phyloP scores from a whole-genome alignment of 2,888 invertebrate genomes.

The Orthosia gracilis region DNA sequence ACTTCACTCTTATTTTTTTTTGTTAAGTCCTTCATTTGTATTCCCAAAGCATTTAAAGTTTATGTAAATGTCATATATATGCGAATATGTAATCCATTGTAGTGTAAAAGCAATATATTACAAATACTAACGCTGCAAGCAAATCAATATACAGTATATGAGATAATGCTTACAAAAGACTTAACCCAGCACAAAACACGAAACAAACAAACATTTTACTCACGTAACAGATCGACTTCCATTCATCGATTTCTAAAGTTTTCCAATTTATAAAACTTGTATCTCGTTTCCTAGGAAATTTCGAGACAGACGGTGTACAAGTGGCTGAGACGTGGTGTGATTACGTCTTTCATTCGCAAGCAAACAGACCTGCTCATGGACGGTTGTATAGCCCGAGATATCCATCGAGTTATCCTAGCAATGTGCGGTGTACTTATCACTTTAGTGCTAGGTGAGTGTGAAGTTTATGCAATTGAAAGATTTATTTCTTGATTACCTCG shows the following conservation, averaged over 20 bases:
- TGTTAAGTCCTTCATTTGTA: background rate
- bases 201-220: slow-evolving; percentile 58
- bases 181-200: slow-evolving; percentile 17
- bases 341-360: slow-evolving; percentile 95
- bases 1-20: background rate
- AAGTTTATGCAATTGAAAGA: background rate
- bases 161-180: slow-evolving; percentile 16
- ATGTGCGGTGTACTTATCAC: slow-evolving; percentile 96
- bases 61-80: background rate
- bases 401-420: slow-evolving; percentile 98
- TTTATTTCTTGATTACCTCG: background rate
- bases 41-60: background rate
- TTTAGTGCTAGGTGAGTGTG: slow-evolving; percentile 95
- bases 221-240: slow-evolving; percentile 61
- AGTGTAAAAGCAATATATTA: background rate
- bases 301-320: slow-evolving; percentile 95
- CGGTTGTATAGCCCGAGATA: slow-evolving; percentile 98
- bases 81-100: background rate
- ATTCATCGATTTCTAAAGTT: slow-evolving; percentile 61
- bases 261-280: slow-evolving; percentile 65
- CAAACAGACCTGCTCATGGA: slow-evolving; percentile 93
- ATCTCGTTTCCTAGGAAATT: slow-evolving; percentile 92
- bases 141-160: background rate
- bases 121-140: background rate
- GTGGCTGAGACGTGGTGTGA: slow-evolving; percentile 95